Percentiles rank a stretch among this genome's conserved stretches.
Conservation (phyloP, 2,113 vertebrate genomes). For the Bufo gargarizans region DNA sequence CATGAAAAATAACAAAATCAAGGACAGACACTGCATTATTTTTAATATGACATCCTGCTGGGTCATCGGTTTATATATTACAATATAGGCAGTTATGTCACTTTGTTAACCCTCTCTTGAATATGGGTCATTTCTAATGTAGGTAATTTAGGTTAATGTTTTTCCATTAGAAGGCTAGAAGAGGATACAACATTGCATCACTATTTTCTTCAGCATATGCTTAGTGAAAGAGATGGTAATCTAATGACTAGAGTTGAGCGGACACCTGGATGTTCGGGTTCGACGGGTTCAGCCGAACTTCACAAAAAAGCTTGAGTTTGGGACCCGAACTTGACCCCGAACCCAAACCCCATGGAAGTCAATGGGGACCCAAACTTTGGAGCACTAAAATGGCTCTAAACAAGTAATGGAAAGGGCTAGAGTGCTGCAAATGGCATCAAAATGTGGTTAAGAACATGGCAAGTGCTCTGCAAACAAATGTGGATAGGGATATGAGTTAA, state of each 20-base stretch:
- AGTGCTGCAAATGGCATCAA: no score
- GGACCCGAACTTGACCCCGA: no score
- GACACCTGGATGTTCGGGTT: no score
- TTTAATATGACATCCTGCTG: conserved; percentile 58
- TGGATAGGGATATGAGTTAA: no score
- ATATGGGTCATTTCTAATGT: background rate
- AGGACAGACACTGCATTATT: conserved; percentile 52
- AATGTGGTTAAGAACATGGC: no score
- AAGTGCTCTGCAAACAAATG: no score
- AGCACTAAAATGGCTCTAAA: no score
- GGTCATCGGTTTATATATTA: conserved; percentile 47
- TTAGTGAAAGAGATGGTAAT: background rate
- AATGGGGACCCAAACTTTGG: no score
- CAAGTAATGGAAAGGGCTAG: no score
- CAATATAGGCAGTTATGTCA: conserved; percentile 36
- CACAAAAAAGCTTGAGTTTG: no score
- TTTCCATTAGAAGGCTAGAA: background rate
- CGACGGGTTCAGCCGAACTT: no score
- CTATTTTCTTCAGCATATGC: background rate
- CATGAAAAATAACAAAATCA: conserved; percentile 55
- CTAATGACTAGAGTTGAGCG: background rate
- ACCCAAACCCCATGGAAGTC: no score
- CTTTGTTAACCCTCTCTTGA: conserved; percentile 17
- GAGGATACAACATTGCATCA: background rate
- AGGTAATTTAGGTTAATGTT: background rate